Conservation (phyloP, 2,113 vertebrate species). For the Hippocampus comes region DNA sequence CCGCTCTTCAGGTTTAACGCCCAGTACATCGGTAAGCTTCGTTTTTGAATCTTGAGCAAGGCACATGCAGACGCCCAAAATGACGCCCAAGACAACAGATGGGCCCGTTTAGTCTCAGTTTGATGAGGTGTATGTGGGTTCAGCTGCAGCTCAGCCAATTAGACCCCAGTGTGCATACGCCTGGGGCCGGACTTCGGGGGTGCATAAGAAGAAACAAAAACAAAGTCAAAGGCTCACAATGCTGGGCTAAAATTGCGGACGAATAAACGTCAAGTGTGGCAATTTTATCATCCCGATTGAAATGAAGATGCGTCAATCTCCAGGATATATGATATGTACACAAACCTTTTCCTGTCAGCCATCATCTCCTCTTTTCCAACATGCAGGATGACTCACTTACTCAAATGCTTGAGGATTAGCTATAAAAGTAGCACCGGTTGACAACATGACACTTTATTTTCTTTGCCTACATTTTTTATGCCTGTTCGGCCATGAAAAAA, state of each 20-base stretch:
- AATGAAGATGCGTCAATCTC: conserved; percentile 26
- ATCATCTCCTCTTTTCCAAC: conserved; percentile 29
- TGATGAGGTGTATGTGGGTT: conserved; percentile 39
- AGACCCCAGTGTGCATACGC: background rate
- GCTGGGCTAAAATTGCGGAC: background rate
- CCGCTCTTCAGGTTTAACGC: conserved; percentile 5
- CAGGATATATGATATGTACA: background rate
- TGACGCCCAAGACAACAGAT: conserved; percentile 6
- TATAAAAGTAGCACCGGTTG: conserved; percentile 16
- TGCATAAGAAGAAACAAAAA: background rate
- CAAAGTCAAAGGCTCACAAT: conserved; percentile 20
- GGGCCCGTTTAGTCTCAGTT: conserved; percentile 14
- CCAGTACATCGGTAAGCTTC: background rate
- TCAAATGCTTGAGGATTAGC: conserved; percentile 17
- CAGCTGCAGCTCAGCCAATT: conserved; percentile 48
- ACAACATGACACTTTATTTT: background rate
- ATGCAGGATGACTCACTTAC: conserved; percentile 48
- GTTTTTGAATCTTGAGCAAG: background rate
- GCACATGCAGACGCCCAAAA: background rate
- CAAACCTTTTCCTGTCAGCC: conserved; percentile 44
- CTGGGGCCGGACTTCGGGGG: background rate
- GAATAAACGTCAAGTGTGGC: background rate
- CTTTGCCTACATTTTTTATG: background rate
- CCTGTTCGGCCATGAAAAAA: background rate
- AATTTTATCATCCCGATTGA: background rate